Base-by-base conservation (phyloP, 2,797 vertebrate species). In the Liasis olivaceus region DNA sequence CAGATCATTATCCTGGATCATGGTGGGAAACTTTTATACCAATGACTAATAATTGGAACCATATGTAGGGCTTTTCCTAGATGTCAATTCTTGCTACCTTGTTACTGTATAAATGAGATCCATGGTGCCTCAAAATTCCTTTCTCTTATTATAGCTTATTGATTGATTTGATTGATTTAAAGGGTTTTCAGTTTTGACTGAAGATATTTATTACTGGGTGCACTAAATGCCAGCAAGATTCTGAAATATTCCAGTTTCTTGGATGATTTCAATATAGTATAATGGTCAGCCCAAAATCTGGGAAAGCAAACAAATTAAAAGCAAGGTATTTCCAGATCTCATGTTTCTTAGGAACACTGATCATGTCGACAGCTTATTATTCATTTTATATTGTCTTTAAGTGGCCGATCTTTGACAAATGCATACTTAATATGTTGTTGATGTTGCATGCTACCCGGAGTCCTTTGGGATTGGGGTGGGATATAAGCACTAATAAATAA, bases 281-380 rank as follows among this genome's bases (percentile, higher is more conserved):
- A 95, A 94, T 95, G 93, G 87, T 96, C 96, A 95, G 94, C 96
- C 91, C 94, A 95, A 95, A 97, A 96, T 88, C 22, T 62, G 87
- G 88, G 89, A 94, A 95, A 88, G 96, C 96, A 94, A 97, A 93
- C 91, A 96, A 96, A 96, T 94, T 95, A 95, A 95, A 96, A 96
- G 69, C 95, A 94, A 96, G 97, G 96, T 97, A 95, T 97, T 97
- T 95, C 91, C 15, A 81, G 96, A 94, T 97, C 96, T 94, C 93
- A 93, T 96, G 97, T 97, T 94, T 93, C 96, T 95, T 95, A 95
- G 95, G 95, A 97, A 97, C 97, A 97, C 97, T 97, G 98, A 97
- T 97, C 31, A 77, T 47, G 36, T 81, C 36, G 47, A 9, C 36
- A 81, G 20, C 72, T 81, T 81, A 81, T 24, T 24, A 47, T 81